A percentile compares a stretch with the other conserved stretches of the same genome.
These are phyloP conservation scores for Tetraneura akinire DNA, from an alignment of 1,140 invertebrate genomes.

Conservation along the genomic window DNA sequence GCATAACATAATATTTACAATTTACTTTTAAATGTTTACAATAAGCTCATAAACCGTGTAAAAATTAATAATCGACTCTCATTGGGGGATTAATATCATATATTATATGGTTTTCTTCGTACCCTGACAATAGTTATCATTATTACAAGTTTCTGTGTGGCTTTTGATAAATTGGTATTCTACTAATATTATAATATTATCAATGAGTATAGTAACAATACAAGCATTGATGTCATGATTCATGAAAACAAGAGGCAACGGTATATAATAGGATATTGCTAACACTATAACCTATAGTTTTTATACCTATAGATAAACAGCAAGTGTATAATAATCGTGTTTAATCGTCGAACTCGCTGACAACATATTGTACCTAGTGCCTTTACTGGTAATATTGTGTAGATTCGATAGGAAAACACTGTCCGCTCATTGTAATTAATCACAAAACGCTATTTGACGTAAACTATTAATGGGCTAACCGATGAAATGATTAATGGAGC, in stretches of 20 bases:
- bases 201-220: slow-evolving; percentile 16
- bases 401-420: slow-evolving; percentile 13
- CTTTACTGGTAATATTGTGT: too few species aligned
- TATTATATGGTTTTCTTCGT: too few species aligned
- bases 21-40: too few species aligned
- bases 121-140: slow-evolving; percentile 28
- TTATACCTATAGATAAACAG: too few species aligned
- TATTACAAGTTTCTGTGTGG: background rate
- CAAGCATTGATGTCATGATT: too few species aligned
- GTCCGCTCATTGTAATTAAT: background rate
- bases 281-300: too few species aligned
- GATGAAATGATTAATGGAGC: slow-evolving; percentile 30
- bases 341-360: slow-evolving; percentile 5
- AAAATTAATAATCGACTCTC: background rate
- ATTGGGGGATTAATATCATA: background rate
- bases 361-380: too few species aligned
- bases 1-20: too few species aligned
- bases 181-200: slow-evolving; percentile 26
- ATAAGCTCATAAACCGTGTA: too few species aligned
- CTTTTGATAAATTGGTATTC: slow-evolving; percentile 26
- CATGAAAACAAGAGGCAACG: too few species aligned
- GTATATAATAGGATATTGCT: too few species aligned
- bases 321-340: background rate
- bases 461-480: slow-evolving; percentile 16
- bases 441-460: background rate